Base-by-base conservation (phyloP, 2,888 invertebrate species). In the Epirrhoe tristata region DNA sequence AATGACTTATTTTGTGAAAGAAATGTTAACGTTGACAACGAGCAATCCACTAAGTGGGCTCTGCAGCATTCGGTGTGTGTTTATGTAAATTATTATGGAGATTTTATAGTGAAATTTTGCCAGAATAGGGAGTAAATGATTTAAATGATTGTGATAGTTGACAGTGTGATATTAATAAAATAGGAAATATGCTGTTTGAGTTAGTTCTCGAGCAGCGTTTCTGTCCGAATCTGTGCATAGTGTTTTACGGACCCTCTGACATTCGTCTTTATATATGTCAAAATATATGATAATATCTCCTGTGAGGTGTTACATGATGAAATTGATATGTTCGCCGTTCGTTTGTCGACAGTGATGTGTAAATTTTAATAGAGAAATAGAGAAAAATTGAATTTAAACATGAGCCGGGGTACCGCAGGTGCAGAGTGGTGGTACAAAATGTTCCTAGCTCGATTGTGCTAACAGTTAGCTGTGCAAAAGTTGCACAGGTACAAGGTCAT, bases 31-130 rank as follows among this genome's bases (percentile, higher is more conserved):
- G 24, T 24, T 24, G 24, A 24, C 24, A 24, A 24, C 24, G 24
- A 24, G 24, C 24, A 24, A 24, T 24, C 24, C 24, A 24, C 24
- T 24, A 24, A 24, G 3, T 24, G 3, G 24, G 24, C 24, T 24
- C 24, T 24, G 24, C 24, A 39, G 39, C 39, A 43, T 43, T 43
- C 39, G 39, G 12, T 3, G 89, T 3, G 89, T 14, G 48, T 48
- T 1, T 6, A 24, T 24, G 24, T 24, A 16, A 48, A 12, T 48
- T 48, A 12, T 48, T 48, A 6, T 3, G 16, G 14, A 16, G 48
- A 16, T 48, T 5, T 48, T 5, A 7, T 14, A 14, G 48, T 48
- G 6, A 14, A 14, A 14, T 48, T 48, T 16, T 48, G 48, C 1
- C 16, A 16, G 14, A 12, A 16, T 48, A 6, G 14, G 14, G 5